A percentile compares a stretch with the other conserved stretches of the same genome.
Evolutionary conservation across 2,888 invertebrate species (phyloP).

Genomic region (Pachycephus smyrnensis): DNA sequence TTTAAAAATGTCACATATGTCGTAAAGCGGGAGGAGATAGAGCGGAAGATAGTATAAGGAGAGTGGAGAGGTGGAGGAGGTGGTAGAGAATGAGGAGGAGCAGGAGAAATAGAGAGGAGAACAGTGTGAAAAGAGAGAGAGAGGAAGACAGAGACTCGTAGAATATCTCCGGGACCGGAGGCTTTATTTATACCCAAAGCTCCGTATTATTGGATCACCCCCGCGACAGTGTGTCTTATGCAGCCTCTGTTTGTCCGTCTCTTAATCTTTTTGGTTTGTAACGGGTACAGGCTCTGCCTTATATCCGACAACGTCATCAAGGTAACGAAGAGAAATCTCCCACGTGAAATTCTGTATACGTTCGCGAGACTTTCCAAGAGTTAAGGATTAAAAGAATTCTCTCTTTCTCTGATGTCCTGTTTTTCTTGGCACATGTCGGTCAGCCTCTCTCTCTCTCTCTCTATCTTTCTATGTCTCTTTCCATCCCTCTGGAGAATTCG

Average conservation of each 20-base stretch:
- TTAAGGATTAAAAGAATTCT: too few relatives aligned
- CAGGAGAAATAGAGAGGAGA: conserved; percentile 12
- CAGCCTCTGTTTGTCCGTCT: conserved; percentile 51
- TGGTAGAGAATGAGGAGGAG: conserved; percentile 11
- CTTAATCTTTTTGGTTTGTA: conserved; percentile 21
- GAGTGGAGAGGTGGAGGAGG: conserved; percentile 17
- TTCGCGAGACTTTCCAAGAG: too few relatives aligned
- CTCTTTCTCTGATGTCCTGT: too few relatives aligned
- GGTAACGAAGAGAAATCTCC: too few relatives aligned
- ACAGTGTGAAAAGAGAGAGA: conserved; percentile 15
- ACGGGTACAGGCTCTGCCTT: too few relatives aligned
- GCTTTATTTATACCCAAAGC: conserved; percentile 65
- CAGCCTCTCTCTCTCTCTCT: too few relatives aligned
- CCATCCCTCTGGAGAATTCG: too few relatives aligned
- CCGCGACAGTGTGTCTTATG: conserved; percentile 56
- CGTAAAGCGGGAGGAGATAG: conserved; percentile 1
- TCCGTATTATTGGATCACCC: conserved; percentile 65
- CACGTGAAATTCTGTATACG: too few relatives aligned
- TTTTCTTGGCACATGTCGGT: too few relatives aligned
- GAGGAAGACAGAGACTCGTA: conserved; percentile 1
- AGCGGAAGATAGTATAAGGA: conserved; percentile 6
- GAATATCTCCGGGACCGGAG: conserved; percentile 53
- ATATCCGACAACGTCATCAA: too few relatives aligned
- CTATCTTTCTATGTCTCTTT: conserved; percentile 19
- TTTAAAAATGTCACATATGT: conserved; percentile 2